A percentile compares a stretch with the other conserved stretches of the same genome.
These are phyloP conservation scores for Actinia equina DNA, from an alignment of 64 coral and sea anemone species.

Conservation along the genomic window DNA sequence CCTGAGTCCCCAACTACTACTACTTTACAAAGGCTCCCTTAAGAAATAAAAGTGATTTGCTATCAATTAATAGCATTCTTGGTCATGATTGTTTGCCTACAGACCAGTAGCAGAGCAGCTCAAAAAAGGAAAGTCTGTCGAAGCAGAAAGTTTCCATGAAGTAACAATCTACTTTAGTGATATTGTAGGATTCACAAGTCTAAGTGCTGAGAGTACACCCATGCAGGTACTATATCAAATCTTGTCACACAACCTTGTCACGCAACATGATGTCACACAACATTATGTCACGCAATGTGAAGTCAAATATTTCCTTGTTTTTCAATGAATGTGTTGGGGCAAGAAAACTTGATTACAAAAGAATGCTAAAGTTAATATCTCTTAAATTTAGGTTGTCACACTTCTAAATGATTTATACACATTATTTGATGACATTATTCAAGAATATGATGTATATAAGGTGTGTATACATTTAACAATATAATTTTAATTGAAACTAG, in stretches of 20 bases:
- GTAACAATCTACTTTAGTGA: slow-evolving; percentile 78
- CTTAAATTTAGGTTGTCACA: slow-evolving; percentile 66
- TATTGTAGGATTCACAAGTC: slow-evolving; percentile 66
- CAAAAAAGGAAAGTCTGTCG: slow-evolving; percentile 55
- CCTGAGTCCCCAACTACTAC: no score
- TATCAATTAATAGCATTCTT: no score
- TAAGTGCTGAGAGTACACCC: slow-evolving; percentile 54
- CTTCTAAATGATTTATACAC: slow-evolving; percentile 85
- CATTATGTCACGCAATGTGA: no score
- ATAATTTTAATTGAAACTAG: neutral
- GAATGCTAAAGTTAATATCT: neutral
- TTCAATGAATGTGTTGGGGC: no score
- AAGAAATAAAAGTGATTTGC: no score
- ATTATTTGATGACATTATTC: slow-evolving; percentile 76
- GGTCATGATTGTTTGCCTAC: neutral
- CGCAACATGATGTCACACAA: neutral
- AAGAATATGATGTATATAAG: slow-evolving; percentile 85
- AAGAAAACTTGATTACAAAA: neutral
- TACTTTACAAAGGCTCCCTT: no score
- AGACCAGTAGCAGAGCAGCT: slow-evolving; percentile 78
- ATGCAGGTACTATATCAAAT: slow-evolving; percentile 8
- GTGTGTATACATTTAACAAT: slow-evolving; percentile 13
- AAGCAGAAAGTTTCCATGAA: slow-evolving; percentile 63
- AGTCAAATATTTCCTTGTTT: no score
- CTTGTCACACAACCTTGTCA: neutral